Evolutionary conservation across 92 coral and sea anemone genomes (phyloP), one percentile per base, ranked within the genome.

Genomic region (Epizoanthus stellaris): DNA sequence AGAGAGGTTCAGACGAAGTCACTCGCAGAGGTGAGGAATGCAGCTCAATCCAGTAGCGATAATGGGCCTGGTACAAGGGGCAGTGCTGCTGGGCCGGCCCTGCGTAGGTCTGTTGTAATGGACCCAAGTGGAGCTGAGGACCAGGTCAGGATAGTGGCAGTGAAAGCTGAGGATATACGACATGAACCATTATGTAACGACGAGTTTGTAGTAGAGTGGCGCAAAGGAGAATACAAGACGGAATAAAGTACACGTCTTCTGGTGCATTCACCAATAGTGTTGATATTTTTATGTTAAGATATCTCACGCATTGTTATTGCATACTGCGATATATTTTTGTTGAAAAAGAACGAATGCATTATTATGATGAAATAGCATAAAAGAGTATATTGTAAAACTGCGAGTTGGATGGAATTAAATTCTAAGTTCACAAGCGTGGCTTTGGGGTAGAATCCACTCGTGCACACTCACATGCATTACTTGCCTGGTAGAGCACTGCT

Each of bases 121-220:
- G 59, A 62, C 1, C 58, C 70, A 61, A 42, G 11, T 0, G 21
- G 7, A 77, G 23, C 16, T 17, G 82, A 10, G 5, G 70, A 61
- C 3, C 16, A 59, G 59, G 58, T 59, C 39, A 5, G 9, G 4
- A 61, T 20, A 30, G 57, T 77, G 42, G 15, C 59, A 12, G 53
- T 77, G 58, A 59, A 61, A 10, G 82, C 40, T 39, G 19, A 13
- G 30, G 56, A 60, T 21, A 75, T 34, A 54, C 43, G 16, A 61
- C 40, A 43, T 38, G 82, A 43, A 9, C 47, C 57, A 14, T 38
- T 3, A 4, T 77, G 16, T 77, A 36, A 77, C 59, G 47, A 75
- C 66, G 70, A 77, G 39, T 40, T 62, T 40, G 70, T 62, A 12
- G 70, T 61, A 7, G 11, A 43, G 19, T 62, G 82, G 82, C 49